Evolutionary conservation across 1,140 invertebrate genomes (phyloP), one percentile per base, ranked within the genome.

Genomic region (Drosophila lini): DNA sequence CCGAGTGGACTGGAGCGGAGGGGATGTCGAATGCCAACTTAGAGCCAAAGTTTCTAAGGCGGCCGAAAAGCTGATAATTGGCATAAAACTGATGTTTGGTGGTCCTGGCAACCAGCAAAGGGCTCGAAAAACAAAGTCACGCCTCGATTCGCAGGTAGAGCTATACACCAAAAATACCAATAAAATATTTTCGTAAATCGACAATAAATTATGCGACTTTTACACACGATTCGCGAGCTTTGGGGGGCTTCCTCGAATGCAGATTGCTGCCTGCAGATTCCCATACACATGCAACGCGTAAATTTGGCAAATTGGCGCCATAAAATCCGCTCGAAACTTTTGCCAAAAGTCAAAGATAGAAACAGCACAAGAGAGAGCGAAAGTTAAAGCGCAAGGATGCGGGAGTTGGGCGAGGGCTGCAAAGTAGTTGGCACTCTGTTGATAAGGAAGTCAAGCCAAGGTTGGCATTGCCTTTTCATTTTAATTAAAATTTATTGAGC

Each of bases 161-260:
- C 28, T 10, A 5, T 31, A 11, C 19, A 22, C 52, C 38, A 25
- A 38, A 32, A 75, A 71, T 59, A 42, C 53, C 55, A 75, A 67
- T 69, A 81, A 88, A 55, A 57, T 74, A 65, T 59, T 62, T 38
- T 38, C 16, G 38, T 52, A 76, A 75, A 83, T 83, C 67, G 80
- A 60, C 50, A 44, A 88, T 83, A 89, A 89, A 68, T 83, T 83
- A 83, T 81, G 77, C 69, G 79, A 62, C 73, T 89, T 65, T 80
- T 78, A 74, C 80, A 78, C 53, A 57, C 50, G 42, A 40, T 47
- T 77, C 50, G 28, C 41, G 25, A 8, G 32, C 60, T 53, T 60
- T 70, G 16, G 45, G 56, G 53, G 45, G 34, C 41, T 36, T 13
- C n/a, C 36, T 13, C 36, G 22, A 34, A 45, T 77, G 61, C 65